Evolutionary conservation across 92 coral and sea anemone genomes (phyloP).

Genomic region (Siderastrea radians): DNA sequence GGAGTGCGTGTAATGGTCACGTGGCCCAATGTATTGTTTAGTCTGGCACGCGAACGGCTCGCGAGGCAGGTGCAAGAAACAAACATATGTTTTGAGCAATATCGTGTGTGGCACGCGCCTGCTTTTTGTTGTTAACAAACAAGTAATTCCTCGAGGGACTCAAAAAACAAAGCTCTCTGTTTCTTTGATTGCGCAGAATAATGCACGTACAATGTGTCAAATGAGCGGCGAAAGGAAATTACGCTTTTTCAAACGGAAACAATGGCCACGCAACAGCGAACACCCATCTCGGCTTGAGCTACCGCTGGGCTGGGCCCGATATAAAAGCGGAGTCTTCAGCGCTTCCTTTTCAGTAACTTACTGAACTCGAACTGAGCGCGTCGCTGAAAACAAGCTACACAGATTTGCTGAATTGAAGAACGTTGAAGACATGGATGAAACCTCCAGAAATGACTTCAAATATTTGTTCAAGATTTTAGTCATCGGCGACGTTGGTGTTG

Average conservation of each 20-base stretch:
- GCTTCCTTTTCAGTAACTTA: slow-evolving; percentile 24
- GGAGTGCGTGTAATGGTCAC: slow-evolving; percentile 24
- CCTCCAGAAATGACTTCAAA: slow-evolving; percentile 72
- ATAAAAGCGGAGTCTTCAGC: slow-evolving; percentile 17
- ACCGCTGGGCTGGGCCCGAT: slow-evolving; percentile 50
- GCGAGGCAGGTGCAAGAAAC: slow-evolving; percentile 59
- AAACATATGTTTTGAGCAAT: slow-evolving; percentile 68
- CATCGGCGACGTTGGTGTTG: slow-evolving; percentile 97
- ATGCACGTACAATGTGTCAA: slow-evolving; percentile 33
- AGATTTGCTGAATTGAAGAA: background rate
- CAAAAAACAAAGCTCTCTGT: slow-evolving; percentile 26
- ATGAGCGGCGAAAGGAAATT: slow-evolving; percentile 44
- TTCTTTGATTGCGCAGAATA: slow-evolving; percentile 22
- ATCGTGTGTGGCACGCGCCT: slow-evolving; percentile 60
- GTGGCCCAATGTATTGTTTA: slow-evolving; percentile 26
- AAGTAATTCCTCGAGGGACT: slow-evolving; percentile 36
- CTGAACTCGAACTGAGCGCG: slow-evolving; percentile 28
- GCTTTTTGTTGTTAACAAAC: slow-evolving; percentile 38
- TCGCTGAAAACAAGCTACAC: slow-evolving; percentile 8
- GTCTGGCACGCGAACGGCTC: slow-evolving; percentile 81
- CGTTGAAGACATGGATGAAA: slow-evolving; percentile 51
- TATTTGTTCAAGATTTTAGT: slow-evolving; percentile 93
- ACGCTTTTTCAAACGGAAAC: slow-evolving; percentile 34
- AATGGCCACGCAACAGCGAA: slow-evolving; percentile 33
- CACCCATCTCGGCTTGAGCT: slow-evolving; percentile 9